A percentile compares a stretch with the other conserved stretches of the same genome.
Conservation (phyloP, 2,797 vertebrate genomes). For the Hemibagrus guttatus region DNA sequence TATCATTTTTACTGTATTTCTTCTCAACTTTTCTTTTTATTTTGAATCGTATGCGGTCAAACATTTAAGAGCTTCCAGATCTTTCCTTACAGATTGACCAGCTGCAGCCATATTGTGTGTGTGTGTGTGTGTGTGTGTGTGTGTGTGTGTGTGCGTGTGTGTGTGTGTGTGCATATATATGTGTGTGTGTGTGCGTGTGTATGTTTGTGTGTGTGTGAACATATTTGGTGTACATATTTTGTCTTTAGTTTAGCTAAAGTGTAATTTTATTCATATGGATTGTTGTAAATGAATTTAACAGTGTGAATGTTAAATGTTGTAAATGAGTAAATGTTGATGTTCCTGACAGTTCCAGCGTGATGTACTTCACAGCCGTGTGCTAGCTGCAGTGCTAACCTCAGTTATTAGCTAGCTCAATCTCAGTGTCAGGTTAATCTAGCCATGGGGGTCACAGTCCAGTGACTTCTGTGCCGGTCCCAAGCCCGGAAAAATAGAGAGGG, state of each 20-base stretch:
- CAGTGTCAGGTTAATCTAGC: not conserved
- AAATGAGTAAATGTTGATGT: not conserved
- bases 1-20: not conserved
- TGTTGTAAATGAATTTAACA: not conserved
- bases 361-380: not conserved
- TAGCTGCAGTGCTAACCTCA: not conserved
- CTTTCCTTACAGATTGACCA: slow-evolving; percentile 9
- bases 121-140: not conserved
- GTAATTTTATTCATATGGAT: not conserved
- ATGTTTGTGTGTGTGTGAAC: slow-evolving; percentile 25
- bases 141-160: too few species aligned
- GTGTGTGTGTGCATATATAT: too few species aligned
- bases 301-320: not conserved
- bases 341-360: not conserved
- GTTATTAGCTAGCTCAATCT: not conserved
- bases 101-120: slow-evolving; percentile 10
- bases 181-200: not conserved
- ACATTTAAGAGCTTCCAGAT: not conserved
- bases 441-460: too few species aligned
- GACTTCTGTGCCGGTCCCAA: too few species aligned
- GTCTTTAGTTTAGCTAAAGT: too few species aligned
- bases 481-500: too few species aligned
- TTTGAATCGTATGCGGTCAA: not conserved
- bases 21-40: slow-evolving; percentile 20
- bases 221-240: not conserved